Percentiles rank a stretch among this genome's conserved stretches.
These are phyloP conservation scores for Agrochola lychnidis DNA, from an alignment of 2,888 invertebrate genomes.

Conservation along the genomic window DNA sequence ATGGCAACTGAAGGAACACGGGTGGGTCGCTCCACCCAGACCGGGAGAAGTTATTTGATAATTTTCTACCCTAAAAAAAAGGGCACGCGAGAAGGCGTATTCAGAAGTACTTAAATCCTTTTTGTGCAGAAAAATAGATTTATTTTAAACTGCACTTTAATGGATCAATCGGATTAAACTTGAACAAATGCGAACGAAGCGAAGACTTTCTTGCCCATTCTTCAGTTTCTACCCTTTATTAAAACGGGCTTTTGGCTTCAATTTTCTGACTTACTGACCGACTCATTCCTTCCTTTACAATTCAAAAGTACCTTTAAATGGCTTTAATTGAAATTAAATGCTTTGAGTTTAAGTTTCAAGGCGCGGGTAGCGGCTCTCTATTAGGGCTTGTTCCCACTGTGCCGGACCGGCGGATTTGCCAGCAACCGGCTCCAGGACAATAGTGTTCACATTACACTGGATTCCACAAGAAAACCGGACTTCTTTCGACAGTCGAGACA, in stretches of 20 bases:
- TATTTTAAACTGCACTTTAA: not conserved
- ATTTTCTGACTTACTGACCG: not conserved
- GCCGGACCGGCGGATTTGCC: no score
- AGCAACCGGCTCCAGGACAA: no score
- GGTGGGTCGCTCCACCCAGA: no score
- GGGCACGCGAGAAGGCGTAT: not conserved
- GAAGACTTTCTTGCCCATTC: not conserved
- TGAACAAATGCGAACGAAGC: not conserved
- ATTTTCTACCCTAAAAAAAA: no score
- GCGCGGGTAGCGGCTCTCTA: not conserved
- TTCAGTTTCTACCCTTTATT: not conserved
- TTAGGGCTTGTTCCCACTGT: no score
- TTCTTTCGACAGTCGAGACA: no score
- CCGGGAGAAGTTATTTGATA: no score
- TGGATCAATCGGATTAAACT: not conserved
- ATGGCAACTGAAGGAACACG: no score
- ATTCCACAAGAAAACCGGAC: no score
- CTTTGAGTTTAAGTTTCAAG: not conserved
- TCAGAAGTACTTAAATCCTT: not conserved
- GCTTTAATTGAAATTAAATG: constrained; percentile 2
- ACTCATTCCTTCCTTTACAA: not conserved
- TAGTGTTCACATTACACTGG: no score
- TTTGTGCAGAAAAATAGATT: no score
- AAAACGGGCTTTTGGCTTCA: no score
- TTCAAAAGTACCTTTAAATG: not conserved